Evolutionary conservation across 2,888 invertebrate species (phyloP), one percentile per base, ranked within the genome.

Genomic region (Tuberolachnus salignus): DNA sequence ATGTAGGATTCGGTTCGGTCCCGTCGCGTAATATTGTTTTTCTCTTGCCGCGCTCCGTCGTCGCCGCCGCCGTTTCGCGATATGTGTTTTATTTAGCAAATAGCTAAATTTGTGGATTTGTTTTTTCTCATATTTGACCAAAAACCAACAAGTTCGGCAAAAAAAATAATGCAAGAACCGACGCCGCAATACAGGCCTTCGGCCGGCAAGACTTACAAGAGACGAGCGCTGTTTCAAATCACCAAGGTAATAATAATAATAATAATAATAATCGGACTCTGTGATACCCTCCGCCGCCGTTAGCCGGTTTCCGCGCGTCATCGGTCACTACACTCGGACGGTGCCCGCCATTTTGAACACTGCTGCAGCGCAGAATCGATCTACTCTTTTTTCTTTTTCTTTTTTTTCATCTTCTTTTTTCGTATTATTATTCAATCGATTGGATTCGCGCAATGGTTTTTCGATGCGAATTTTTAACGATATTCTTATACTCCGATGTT

Each of bases 141-240:
- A n/a, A n/a, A 2, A 26, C 23, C 23, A 10, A 10, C 21, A 9
- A 3, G 1, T 83, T 71, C 81, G 83, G 61, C 83, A 82, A 83
- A 85, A 85, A 80, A 80, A n/a, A n/a, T n/a, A n/a, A 80, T 80
- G 70, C 82, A 82, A 82, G 89, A 89, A 89, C 89, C 89, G n/a
- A n/a, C n/a, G 83, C 90, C 90, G 85, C 88, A 83, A 80, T 82
- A 82, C 81, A 82, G 80, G 80, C 82, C 83, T 81, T 82, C 83
- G n/a, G 42, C 49, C 19, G 49, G 21, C 57, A 78, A 61, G 75
- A 71, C 67, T 63, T 80, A 51, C 55, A 82, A 80, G 49, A 83
- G 83, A 81, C 83, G 83, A 82, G 92, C 92, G 82, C 88, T 92
- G 81, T 92, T 89, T 86, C 92, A 92, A 86, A 90, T 92, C 84